phyloP scores from a whole-genome alignment of 2,888 invertebrate genomes.

The Latheticus oryzae region DNA sequence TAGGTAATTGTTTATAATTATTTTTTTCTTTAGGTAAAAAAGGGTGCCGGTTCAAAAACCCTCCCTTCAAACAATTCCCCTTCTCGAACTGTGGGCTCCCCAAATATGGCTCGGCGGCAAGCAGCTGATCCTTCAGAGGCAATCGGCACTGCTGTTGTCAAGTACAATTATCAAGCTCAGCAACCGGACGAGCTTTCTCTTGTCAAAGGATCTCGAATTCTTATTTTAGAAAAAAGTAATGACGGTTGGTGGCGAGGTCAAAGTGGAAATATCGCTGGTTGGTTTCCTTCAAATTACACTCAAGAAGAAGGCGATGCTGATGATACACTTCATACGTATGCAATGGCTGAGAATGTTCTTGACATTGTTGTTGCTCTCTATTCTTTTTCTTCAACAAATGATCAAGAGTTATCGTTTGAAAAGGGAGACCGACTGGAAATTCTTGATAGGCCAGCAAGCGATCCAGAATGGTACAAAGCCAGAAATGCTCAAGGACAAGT shows the following conservation, averaged over 20 bases:
- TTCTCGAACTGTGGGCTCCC: constrained; percentile 81
- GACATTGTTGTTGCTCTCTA: constrained; percentile 97
- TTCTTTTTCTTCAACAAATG: constrained; percentile 92
- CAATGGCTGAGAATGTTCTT: constrained; percentile 94
- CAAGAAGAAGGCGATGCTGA: constrained; percentile 90
- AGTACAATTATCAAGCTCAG: constrained; percentile 95
- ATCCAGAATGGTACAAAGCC: constrained; percentile 99
- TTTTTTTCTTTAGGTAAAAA: constrained; percentile 68
- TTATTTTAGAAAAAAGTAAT: constrained; percentile 97
- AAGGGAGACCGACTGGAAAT: constrained; percentile 97
- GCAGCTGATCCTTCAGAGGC: constrained; percentile 89
- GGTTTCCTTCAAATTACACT: constrained; percentile 99
- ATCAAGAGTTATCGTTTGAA: constrained; percentile 96
- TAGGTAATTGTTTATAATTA: too few relatives aligned
- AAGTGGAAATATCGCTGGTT: constrained; percentile 76
- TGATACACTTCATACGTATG: constrained; percentile 90
- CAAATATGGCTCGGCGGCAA: constrained; percentile 78
- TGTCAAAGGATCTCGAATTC: constrained; percentile 93
- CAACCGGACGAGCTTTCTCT: constrained; percentile 96
- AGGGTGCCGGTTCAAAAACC: constrained; percentile 83
- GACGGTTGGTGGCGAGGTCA: constrained; percentile 99
- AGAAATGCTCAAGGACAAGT: constrained; percentile 92
- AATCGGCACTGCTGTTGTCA: constrained; percentile 90
- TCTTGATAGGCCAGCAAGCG: constrained; percentile 93
- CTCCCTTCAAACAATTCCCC: constrained; percentile 87